Base-by-base conservation (phyloP, 2,113 vertebrate genomes). In the Eurystomus gularis region DNA sequence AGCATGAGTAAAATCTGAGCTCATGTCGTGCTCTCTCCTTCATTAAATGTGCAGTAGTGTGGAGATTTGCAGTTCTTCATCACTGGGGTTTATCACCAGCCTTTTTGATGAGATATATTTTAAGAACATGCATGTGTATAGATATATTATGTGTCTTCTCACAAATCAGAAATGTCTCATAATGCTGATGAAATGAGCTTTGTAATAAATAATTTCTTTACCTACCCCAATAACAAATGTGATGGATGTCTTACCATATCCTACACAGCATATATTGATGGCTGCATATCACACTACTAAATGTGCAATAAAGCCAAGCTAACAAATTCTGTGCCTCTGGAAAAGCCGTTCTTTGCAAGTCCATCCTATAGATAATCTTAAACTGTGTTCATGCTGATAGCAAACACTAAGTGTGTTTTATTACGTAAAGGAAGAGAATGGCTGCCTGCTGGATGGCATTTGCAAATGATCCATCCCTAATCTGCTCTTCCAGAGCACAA, bases 391-490 rank as follows among this genome's bases (percentile, higher is more conserved):
- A n/a, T 39, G 8, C 35, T 86, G 86, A 57, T 68, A 75, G 55
- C 33, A 92, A 90, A 66, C 55, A 60, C 31, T 65, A n/a, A 71
- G 24, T 8, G 17, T 40, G 71, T 81, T 93, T 94, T 89, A 81
- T 86, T 58, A 79, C 1, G 1, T 28, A 85, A 35, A 95, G 33
- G 31, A 66, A 0, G 6, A 93, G 57, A 64, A 49, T 18, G 44
- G 55, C 68, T 90, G 68, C 44, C 54, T 88, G 82, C 48, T 0
- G 10, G 21, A 51, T 83, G 64, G 65, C 57, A 55, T 88, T 90
- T 86, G 88, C 82, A 94, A 88, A 86, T 21, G 80, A 82, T 60
- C 82, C 68, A 25, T 83, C 46, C 44, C 82, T 93, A 82, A 93
- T 94, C 76, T 86, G 55, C 48, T 86, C 79, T 93, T 86, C 64